phyloP scores from a whole-genome alignment of 2,113 vertebrate species.

The Leptosomus discolor region DNA sequence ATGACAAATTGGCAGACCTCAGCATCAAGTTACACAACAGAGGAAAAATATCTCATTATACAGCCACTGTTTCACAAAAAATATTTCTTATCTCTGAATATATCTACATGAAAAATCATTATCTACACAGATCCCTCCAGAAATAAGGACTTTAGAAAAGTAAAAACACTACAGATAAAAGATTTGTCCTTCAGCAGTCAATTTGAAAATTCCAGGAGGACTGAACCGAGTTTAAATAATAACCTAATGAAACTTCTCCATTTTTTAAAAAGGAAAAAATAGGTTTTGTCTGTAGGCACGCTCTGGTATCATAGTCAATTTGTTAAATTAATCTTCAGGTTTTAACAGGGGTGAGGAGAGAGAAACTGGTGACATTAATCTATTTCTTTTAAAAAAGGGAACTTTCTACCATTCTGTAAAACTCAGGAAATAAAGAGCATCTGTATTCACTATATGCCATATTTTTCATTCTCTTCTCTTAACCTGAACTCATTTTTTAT shows the following conservation, averaged over 20 bases:
- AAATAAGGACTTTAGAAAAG: not conserved
- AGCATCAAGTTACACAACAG: not conserved
- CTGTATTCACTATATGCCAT: not conserved
- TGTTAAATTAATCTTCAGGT: not conserved
- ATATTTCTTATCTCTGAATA: not conserved
- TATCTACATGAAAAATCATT: not conserved
- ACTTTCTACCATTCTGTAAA: not conserved
- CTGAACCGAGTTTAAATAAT: not conserved
- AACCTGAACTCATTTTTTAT: not conserved
- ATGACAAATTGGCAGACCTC: not conserved
- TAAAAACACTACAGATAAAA: not conserved
- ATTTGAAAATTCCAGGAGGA: not conserved
- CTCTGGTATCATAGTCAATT: not conserved
- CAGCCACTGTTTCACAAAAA: not conserved
- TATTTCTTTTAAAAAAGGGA: not conserved
- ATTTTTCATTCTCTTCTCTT: not conserved
- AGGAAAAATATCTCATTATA: not conserved
- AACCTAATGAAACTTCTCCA: not conserved
- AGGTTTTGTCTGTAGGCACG: not conserved
- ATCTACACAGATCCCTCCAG: not conserved
- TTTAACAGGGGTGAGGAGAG: not conserved
- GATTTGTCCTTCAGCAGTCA: not conserved
- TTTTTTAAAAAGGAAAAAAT: not conserved
- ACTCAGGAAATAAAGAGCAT: not conserved
- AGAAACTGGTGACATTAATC: not conserved